A percentile compares a stretch with the other conserved stretches of the same genome.
These are phyloP conservation scores for Sus cebifrons DNA, from an alignment of 2,797 vertebrate species.

Conservation along the genomic window DNA sequence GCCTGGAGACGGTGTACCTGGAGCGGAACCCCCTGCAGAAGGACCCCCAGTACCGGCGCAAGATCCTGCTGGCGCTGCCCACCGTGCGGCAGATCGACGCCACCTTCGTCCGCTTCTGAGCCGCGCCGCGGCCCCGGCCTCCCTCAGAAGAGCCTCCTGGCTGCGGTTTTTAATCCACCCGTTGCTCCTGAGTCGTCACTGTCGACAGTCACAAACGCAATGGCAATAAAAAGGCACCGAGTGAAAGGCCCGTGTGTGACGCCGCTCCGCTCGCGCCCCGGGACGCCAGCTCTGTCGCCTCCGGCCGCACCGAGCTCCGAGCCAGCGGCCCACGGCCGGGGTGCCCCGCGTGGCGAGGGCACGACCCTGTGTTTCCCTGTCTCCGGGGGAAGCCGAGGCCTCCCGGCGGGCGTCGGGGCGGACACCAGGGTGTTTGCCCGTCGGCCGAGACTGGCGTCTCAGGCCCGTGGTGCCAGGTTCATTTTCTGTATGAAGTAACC, in stretches of 20 bases:
- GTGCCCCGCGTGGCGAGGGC: background rate
- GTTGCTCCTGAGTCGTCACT: slow-evolving; percentile 82
- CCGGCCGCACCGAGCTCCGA: fast-evolving
- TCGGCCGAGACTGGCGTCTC: background rate
- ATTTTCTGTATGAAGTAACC: background rate
- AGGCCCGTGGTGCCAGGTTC: background rate
- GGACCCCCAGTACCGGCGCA: slow-evolving; percentile 98
- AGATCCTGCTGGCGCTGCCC: slow-evolving; percentile 98
- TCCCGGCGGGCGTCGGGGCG: background rate
- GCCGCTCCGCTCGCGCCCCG: slow-evolving; percentile 73
- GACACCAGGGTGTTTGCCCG: fast-evolving
- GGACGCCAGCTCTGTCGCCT: slow-evolving; percentile 60
- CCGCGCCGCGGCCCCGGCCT: slow-evolving; percentile 29
- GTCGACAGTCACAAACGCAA: slow-evolving; percentile 81
- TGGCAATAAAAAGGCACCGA: slow-evolving; percentile 86
- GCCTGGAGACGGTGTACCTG: slow-evolving; percentile 97
- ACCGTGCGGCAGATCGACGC: slow-evolving; percentile 98
- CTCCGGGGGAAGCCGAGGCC: background rate
- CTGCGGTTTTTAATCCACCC: slow-evolving; percentile 84
- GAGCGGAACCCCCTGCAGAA: slow-evolving; percentile 98
- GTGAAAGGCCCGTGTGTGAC: slow-evolving; percentile 76
- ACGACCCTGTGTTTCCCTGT: background rate
- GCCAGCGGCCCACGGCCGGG: background rate
- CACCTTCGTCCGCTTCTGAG: slow-evolving; percentile 98
- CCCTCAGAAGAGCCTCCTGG: slow-evolving; percentile 72